Evolutionary conservation across 1,140 invertebrate genomes (phyloP).

Genomic region (Pogonus chalceus): DNA sequence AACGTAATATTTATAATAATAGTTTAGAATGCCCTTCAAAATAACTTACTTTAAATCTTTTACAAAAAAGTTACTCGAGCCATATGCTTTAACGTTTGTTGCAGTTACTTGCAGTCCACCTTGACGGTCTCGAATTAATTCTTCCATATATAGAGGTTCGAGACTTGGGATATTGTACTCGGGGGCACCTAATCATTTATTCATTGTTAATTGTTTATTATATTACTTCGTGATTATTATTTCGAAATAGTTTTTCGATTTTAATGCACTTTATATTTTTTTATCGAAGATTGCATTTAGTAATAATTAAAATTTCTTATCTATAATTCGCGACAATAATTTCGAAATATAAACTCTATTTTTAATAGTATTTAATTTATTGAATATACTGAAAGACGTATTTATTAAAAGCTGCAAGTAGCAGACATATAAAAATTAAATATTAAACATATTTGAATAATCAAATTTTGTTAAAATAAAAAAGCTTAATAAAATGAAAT

Average conservation of each 20-base stretch:
- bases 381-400: too few relatives aligned
- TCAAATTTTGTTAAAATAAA: too few relatives aligned
- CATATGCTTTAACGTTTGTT: slow-evolving; percentile 43
- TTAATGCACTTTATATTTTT: background rate
- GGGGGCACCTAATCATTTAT: slow-evolving; percentile 34
- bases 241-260: background rate
- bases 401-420: too few relatives aligned
- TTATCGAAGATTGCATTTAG: too few relatives aligned
- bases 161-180: slow-evolving; percentile 49
- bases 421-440: too few relatives aligned
- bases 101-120: slow-evolving; percentile 43
- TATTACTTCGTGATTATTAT: background rate
- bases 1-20: too few relatives aligned
- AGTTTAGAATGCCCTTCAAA: slow-evolving; percentile 7
- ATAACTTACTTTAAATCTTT: slow-evolving; percentile 42
- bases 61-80: slow-evolving; percentile 49
- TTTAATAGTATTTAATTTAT: too few relatives aligned
- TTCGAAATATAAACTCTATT: too few relatives aligned
- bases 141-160: slow-evolving; percentile 50
- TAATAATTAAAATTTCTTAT: too few relatives aligned
- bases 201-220: background rate
- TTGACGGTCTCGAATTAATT: slow-evolving; percentile 40
- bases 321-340: too few relatives aligned
- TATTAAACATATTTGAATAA: too few relatives aligned
- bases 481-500: too few relatives aligned